Evolutionary conservation across 1,140 invertebrate genomes (phyloP).

Genomic region (Diorhabda elongata): DNA sequence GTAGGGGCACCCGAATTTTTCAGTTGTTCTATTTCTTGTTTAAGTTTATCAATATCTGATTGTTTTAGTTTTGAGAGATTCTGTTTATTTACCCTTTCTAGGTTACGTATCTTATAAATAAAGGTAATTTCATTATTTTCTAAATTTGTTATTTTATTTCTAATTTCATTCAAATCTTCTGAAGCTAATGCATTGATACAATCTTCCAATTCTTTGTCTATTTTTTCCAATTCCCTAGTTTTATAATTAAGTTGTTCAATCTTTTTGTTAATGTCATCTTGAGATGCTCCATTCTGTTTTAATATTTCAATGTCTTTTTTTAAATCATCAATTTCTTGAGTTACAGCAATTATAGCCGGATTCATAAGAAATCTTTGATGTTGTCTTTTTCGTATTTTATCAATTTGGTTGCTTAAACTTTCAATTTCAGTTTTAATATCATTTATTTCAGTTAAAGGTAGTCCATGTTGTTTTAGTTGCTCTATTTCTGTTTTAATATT

Average conservation of each 20-base stretch:
- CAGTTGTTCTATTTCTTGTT: not conserved
- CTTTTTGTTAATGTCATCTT: not conserved
- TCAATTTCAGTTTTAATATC: slow-evolving; percentile 4
- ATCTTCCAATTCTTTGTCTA: not conserved
- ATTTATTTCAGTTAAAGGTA: not conserved
- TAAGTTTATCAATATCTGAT: not conserved
- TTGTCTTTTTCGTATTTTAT: not conserved
- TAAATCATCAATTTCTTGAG: not conserved
- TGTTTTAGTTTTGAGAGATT: slow-evolving; percentile 4
- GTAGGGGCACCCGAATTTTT: not conserved
- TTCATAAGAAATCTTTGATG: not conserved
- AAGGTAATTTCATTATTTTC: slow-evolving; percentile 1
- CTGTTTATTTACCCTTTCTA: slow-evolving; percentile 5
- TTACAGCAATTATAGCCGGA: not conserved
- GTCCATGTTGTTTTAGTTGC: not conserved
- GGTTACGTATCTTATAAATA: slow-evolving; percentile 3
- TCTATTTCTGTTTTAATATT: not conserved
- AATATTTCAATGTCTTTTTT: not conserved
- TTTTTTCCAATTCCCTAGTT: not conserved
- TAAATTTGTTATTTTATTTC: not conserved
- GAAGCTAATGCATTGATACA: not conserved
- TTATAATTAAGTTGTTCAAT: not conserved
- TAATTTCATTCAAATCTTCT: not conserved
- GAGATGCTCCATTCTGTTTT: not conserved
- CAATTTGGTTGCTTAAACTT: not conserved